These are phyloP conservation scores for Candidula unifasciata DNA, from an alignment of 2,888 invertebrate genomes.

Conservation along the genomic window DNA sequence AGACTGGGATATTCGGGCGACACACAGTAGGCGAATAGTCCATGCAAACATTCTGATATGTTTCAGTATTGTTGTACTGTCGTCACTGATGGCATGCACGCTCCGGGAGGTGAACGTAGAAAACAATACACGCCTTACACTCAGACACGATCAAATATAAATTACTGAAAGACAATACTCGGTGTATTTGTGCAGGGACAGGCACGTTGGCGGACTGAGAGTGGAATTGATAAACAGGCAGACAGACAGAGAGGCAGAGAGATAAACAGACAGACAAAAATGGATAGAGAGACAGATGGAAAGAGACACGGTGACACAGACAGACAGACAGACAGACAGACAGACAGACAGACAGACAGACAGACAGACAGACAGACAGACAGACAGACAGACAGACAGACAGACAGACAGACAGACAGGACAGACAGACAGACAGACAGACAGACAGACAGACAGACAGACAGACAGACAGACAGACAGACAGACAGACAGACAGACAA, in stretches of 20 bases:
- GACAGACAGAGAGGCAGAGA: neutral
- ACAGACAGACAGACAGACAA: neutral
- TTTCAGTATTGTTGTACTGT: too few relatives aligned
- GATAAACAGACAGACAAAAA: slow-evolving; percentile 5
- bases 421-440: neutral
- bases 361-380: neutral
- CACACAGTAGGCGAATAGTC: too few relatives aligned
- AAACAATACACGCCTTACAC: too few relatives aligned
- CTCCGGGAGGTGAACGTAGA: too few relatives aligned
- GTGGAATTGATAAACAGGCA: neutral
- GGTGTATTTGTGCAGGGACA: neutral
- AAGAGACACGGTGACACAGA: neutral
- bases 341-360: neutral
- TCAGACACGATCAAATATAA: neutral
- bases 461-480: neutral
- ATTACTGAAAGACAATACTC: neutral
- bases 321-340: neutral
- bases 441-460: neutral
- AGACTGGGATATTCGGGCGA: too few relatives aligned
- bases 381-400: neutral
- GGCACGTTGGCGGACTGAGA: neutral
- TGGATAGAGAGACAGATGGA: slow-evolving; percentile 10
- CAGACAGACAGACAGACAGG: neutral
- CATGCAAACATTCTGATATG: too few relatives aligned
- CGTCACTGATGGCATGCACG: too few relatives aligned